Conservation (phyloP, 2,113 vertebrate genomes). For the Carassius gibelio region DNA sequence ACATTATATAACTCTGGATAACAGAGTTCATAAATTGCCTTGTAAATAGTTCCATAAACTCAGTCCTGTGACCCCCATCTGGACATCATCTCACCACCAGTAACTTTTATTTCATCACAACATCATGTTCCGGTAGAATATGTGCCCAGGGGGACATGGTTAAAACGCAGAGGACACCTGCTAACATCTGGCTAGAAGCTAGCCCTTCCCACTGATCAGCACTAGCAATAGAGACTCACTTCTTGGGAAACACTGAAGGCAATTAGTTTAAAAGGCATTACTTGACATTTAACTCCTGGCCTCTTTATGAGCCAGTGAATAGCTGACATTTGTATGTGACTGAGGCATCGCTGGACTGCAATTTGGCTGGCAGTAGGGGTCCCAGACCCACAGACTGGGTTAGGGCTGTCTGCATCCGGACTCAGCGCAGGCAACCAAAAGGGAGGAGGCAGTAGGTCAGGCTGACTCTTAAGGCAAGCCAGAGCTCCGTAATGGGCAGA, state of each 20-base stretch:
- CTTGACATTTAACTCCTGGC: slow-evolving; percentile 74
- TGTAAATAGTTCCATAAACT: slow-evolving; percentile 20
- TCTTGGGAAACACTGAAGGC: slow-evolving; percentile 68
- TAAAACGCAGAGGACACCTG: slow-evolving; percentile 18
- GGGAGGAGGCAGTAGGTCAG: slow-evolving; percentile 54
- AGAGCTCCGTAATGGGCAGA: slow-evolving; percentile 56
- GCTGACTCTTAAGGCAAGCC: slow-evolving; percentile 34
- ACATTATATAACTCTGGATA: slow-evolving; percentile 28
- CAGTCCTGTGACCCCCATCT: slow-evolving; percentile 11
- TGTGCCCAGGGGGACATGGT: background rate
- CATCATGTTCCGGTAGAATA: background rate
- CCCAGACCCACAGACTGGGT: slow-evolving; percentile 46
- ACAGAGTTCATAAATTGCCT: slow-evolving; percentile 16
- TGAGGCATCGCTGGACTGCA: slow-evolving; percentile 62
- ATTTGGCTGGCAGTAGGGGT: slow-evolving; percentile 63
- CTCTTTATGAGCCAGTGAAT: slow-evolving; percentile 66
- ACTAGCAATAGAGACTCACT: slow-evolving; percentile 50
- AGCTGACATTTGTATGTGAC: slow-evolving; percentile 73
- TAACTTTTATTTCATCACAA: background rate
- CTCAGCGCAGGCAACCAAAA: slow-evolving; percentile 47
- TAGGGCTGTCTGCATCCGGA: slow-evolving; percentile 38
- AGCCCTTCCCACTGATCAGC: slow-evolving; percentile 61
- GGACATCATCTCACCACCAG: background rate
- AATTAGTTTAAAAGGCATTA: slow-evolving; percentile 76
- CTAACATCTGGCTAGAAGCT: slow-evolving; percentile 39